These are phyloP conservation scores for Regulus satrapa DNA, from an alignment of 2,113 vertebrate species.

Conservation along the genomic window DNA sequence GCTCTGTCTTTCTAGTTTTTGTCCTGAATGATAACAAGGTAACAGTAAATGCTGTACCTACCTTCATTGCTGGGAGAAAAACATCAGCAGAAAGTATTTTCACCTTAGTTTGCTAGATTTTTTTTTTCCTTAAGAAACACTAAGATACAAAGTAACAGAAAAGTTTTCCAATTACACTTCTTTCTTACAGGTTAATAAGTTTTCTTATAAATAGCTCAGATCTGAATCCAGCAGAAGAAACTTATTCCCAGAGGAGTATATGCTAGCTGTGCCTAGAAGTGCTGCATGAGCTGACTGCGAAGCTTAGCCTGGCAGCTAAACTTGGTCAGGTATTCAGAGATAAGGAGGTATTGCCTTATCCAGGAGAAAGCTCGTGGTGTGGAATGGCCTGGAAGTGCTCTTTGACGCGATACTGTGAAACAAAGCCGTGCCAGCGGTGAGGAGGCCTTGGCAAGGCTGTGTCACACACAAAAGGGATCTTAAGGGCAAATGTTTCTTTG, in stretches of 20 bases:
- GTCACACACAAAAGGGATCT: background rate
- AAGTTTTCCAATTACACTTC: constrained; percentile 34
- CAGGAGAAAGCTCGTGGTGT: background rate
- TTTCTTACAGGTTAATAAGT: background rate
- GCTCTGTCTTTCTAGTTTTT: constrained; percentile 28
- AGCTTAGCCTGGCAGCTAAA: background rate
- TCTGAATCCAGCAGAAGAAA: constrained; percentile 4
- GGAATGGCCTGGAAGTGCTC: background rate
- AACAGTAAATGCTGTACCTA: background rate
- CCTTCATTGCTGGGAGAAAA: constrained; percentile 4
- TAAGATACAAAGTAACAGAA: background rate
- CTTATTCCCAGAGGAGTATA: background rate
- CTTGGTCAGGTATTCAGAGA: background rate
- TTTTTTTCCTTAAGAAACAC: constrained; percentile 39
- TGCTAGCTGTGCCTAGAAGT: background rate
- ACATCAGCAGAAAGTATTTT: background rate
- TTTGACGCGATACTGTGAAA: background rate
- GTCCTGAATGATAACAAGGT: constrained; percentile 39
- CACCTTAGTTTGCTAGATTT: background rate
- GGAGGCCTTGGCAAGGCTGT: background rate
- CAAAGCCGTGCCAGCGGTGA: background rate
- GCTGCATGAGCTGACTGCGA: background rate
- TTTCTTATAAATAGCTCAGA: constrained; percentile 44
- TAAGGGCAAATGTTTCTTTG: background rate
- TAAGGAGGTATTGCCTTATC: background rate